Evolutionary conservation across 1,140 invertebrate genomes (phyloP), one percentile per base, ranked within the genome.

Genomic region (Rhyzopertha dominica): DNA sequence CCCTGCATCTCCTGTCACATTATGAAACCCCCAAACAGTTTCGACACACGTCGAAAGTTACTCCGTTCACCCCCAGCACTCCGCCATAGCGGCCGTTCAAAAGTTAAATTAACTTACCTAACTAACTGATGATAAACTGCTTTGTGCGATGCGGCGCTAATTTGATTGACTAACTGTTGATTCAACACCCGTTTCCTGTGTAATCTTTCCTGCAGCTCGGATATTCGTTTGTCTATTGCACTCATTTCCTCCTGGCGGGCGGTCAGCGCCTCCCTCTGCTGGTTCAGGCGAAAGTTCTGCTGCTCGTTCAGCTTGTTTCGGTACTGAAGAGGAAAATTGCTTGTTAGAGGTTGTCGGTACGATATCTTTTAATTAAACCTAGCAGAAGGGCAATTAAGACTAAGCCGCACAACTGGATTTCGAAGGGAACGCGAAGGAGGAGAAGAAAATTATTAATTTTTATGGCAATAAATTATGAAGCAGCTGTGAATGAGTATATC

Each of bases 231-330:
- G 69, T 97, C 94, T 60, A 97, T 92, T 36, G 84, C 81, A 12
- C 83, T 77, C 73, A 95, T 85, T 68, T 97, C 92, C 44, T 90
- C 87, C 62, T 94, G 88, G 17, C 87, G 69, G 53, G 90, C 85
- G 12, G 82, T 81, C 50, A 97, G 67, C 12, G 87, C 84, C 51
- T 94, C 85, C 31, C 89, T 76, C 68, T 95, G 91, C 51, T 88
- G 82, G 36, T 84, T 82, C 39, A 96, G 74, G 44, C 90, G 77
- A 24, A 82, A 84, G 65, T 88, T 92, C 68, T 97, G 92, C 62
- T 96, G 90, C 63, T 95, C 87, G 67, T 93, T 94, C 65, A 97
- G 71, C 66, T 95, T 95, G 70, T 95, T 95, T 16, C 92, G 88
- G 66, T 94, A 94, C 91, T 96, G 71, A 28, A 75, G 71, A 43